Evolutionary conservation across 2,888 invertebrate genomes (phyloP), one percentile per base, ranked within the genome.

Genomic region (Caenorhabditis imperialis): DNA sequence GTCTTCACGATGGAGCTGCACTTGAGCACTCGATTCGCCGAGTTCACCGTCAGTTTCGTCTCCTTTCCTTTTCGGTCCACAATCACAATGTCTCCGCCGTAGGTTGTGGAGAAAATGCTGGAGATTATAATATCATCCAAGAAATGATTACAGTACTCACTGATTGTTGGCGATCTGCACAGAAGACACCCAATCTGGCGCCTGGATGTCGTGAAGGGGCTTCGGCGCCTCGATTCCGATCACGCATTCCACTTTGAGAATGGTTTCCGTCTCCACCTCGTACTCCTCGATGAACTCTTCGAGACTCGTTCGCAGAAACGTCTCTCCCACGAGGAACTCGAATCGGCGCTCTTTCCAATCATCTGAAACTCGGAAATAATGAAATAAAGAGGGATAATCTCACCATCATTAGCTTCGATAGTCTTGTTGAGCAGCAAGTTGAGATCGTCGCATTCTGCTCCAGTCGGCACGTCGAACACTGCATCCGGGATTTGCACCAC

Each of bases 171-270:
- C 53, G 27, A 74, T 73, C 20, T 80, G 78, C 16, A 96, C 92
- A 44, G 94, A 92, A 20, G 95, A 93, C n/a, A 98, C 95, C 98
- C 98, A 99, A 88, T 99, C 98, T 89, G 97, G 95, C 86, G 97
- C 96, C 88, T 94, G 91, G 78, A 98, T 90, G 88, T 94, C 94
- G 88, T 96, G 94, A 88, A 94, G 92, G 0, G 97, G 96, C 85
- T 94, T 92, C 0, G 98, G 98, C 0, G 96, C 93, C 12, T 96
- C 94, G 82, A 93, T 93, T 82, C 93, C 92, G 88, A 94, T 93
- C 22, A 97, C 90, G 89, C 97, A 98, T 89, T 98, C 97, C 54
- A 98, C 91, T 79, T 94, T 93, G 79, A 97, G 90, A 10, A 94
- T 93, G 58, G 92, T 92, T 91, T 98, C 97, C 44, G 81, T 79